Percentiles rank a stretch among this genome's conserved stretches.
These are phyloP conservation scores for Pholis gunnellus DNA, from an alignment of 2,113 vertebrate species.

Conservation along the genomic window DNA sequence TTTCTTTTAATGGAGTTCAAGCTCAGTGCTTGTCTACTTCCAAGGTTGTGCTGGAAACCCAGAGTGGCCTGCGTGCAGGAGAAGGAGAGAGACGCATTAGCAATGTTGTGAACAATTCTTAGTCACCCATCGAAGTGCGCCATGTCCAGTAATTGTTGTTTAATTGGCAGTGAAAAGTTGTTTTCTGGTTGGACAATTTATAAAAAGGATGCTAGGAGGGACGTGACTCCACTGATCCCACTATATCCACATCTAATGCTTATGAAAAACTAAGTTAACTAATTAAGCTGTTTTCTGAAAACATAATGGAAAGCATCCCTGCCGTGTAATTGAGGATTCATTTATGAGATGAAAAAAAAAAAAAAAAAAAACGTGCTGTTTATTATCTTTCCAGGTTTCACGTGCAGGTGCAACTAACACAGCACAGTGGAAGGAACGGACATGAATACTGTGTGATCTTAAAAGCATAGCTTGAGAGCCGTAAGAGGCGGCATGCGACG, in stretches of 20 bases:
- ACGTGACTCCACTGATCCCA: slow-evolving; percentile 10
- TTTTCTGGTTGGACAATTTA: slow-evolving; percentile 72
- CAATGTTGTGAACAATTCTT: slow-evolving; percentile 57
- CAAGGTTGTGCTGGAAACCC: slow-evolving; percentile 23
- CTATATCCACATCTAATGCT: slow-evolving; percentile 24
- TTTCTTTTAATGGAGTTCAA: slow-evolving; percentile 30
- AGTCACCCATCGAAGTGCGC: slow-evolving; percentile 62
- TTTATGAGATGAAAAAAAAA: neutral
- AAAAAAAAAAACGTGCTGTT: neutral
- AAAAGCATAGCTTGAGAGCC: slow-evolving; percentile 21
- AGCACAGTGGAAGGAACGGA: slow-evolving; percentile 2
- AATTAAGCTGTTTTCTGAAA: slow-evolving; percentile 55
- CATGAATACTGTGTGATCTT: neutral
- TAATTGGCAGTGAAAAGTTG: slow-evolving; percentile 80
- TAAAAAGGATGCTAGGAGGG: slow-evolving; percentile 41
- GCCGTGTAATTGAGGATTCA: slow-evolving; percentile 7
- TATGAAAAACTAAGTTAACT: slow-evolving; percentile 43
- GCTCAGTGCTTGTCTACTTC: slow-evolving; percentile 16
- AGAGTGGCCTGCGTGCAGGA: slow-evolving; percentile 34
- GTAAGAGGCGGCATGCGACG: neutral
- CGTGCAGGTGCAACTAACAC: neutral
- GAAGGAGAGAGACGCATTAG: slow-evolving; percentile 44
- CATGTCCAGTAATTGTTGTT: slow-evolving; percentile 76
- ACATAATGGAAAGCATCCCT: slow-evolving; percentile 27
- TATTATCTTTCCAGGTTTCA: neutral